These are phyloP conservation scores for Neopelma chrysocephalum DNA, from an alignment of 2,797 vertebrate species.

Conservation along the genomic window DNA sequence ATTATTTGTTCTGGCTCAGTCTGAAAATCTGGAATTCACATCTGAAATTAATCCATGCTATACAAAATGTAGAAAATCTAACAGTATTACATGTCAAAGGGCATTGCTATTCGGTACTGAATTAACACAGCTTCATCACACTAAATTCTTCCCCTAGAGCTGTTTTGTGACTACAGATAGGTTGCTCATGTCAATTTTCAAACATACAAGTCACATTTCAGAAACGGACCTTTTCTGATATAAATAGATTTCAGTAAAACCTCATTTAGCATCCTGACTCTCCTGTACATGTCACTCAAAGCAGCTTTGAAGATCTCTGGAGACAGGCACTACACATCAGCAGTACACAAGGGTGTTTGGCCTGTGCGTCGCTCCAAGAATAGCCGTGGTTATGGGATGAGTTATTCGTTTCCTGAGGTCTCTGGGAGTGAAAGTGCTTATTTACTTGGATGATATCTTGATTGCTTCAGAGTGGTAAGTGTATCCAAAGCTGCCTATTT, in stretches of 20 bases:
- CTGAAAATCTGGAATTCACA: not conserved
- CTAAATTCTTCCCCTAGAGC: not conserved
- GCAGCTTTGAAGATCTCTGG: not conserved
- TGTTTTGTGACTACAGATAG: not conserved
- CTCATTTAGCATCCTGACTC: not conserved
- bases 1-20: not conserved
- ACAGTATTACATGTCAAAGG: not conserved
- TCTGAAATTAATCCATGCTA: not conserved
- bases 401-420: not conserved
- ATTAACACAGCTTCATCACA: not conserved
- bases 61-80: not conserved
- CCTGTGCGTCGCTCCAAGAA: not conserved
- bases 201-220: not conserved
- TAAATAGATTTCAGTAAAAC: not conserved
- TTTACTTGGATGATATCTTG: not conserved
- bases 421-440: not conserved
- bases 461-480: not conserved
- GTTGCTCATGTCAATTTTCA: not conserved
- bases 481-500: not conserved
- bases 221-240: not conserved
- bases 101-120: not conserved
- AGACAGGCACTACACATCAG: not conserved
- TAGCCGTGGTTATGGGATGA: not conserved
- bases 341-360: not conserved
- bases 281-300: not conserved